These are phyloP conservation scores for Galeruca laticollis DNA, from an alignment of 2,888 invertebrate species.

Conservation along the genomic window DNA sequence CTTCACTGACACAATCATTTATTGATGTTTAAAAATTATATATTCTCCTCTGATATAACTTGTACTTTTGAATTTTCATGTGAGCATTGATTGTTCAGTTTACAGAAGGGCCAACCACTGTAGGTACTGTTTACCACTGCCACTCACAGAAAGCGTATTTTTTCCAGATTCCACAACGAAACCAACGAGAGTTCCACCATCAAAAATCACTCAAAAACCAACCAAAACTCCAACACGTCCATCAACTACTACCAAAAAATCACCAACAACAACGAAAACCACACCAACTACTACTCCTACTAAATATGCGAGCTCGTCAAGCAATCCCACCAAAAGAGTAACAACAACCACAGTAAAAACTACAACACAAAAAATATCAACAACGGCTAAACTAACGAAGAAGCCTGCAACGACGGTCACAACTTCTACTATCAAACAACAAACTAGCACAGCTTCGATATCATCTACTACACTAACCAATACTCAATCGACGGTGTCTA, in stretches of 20 bases:
- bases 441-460: constrained; percentile 23
- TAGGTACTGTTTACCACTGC: too few species aligned
- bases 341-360: constrained; percentile 49
- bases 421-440: constrained; percentile 41
- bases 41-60: too few species aligned
- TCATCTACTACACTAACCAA: constrained; percentile 48
- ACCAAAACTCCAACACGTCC: constrained; percentile 48
- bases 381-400: constrained; percentile 42
- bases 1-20: too few species aligned
- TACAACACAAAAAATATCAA: constrained; percentile 22
- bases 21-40: too few species aligned
- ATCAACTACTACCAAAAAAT: constrained; percentile 51
- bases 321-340: constrained; percentile 48
- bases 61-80: too few species aligned
- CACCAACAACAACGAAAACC: constrained; percentile 52
- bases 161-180: constrained; percentile 42
- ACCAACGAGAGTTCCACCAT: constrained; percentile 37
- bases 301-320: constrained; percentile 55
- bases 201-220: constrained; percentile 53
- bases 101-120: too few species aligned
- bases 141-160: too few species aligned
- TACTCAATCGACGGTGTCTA: constrained; percentile 46
- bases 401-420: constrained; percentile 32
- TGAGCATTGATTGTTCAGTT: too few species aligned
- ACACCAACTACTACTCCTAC: constrained; percentile 60